A percentile compares a stretch with the other conserved stretches of the same genome.
Evolutionary conservation across 92 coral and sea anemone genomes (phyloP).

Genomic region (Phenganax stokvisi): DNA sequence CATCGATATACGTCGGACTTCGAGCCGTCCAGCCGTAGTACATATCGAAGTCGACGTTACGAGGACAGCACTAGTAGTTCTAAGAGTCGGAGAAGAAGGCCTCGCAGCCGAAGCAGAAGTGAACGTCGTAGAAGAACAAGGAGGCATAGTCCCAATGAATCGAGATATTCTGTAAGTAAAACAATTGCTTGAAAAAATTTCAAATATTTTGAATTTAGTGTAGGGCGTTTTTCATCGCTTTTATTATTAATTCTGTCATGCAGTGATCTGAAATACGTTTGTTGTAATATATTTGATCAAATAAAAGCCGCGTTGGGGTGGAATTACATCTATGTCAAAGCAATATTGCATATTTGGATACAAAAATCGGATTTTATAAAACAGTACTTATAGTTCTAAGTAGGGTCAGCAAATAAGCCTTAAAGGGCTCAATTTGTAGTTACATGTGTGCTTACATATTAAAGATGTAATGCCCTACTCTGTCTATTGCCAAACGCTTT

Average conservation of each 20-base stretch:
- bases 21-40: constrained; percentile 65
- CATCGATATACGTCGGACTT: constrained; percentile 18
- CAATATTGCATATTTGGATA: no score
- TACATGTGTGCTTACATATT: no score
- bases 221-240: no score
- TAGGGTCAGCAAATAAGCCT: background rate
- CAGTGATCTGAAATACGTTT: no score
- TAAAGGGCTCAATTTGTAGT: background rate
- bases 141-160: background rate
- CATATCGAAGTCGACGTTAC: constrained; percentile 55
- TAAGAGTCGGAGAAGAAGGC: constrained; percentile 56
- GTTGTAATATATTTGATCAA: no score
- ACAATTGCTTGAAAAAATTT: background rate
- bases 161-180: constrained; percentile 27
- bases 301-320: no score
- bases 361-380: no score
- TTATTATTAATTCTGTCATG: no score
- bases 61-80: constrained; percentile 42
- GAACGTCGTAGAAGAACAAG: constrained; percentile 55
- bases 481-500: no score
- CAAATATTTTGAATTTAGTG: background rate
- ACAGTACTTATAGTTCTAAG: background rate
- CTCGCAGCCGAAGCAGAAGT: constrained; percentile 59
- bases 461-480: no score
- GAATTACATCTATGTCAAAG: no score